phyloP scores from a whole-genome alignment of 2,888 invertebrate species.

The Pachliopta kotzebuea region DNA sequence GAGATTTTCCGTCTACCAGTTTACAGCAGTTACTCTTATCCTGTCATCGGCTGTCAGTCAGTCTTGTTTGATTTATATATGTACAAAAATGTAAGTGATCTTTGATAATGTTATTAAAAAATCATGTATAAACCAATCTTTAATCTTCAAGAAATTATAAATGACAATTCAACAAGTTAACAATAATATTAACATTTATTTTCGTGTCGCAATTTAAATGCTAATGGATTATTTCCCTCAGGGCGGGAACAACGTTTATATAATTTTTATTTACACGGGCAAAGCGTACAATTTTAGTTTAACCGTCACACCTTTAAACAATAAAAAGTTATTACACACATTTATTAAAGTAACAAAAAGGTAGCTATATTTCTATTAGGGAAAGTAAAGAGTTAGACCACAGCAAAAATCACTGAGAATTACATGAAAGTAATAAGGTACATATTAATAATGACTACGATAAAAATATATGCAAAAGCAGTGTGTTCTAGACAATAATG shows the following conservation, averaged over 20 bases:
- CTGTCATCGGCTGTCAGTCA: too few species aligned
- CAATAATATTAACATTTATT: conserved; percentile 3
- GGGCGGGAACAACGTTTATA: neutral
- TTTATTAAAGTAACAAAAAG: neutral
- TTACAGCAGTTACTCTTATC: too few species aligned
- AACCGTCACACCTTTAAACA: neutral
- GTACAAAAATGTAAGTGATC: too few species aligned
- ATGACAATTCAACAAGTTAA: neutral
- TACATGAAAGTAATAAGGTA: too few species aligned
- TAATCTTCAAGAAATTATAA: neutral
- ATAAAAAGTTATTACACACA: conserved; percentile 3
- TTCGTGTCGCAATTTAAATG: conserved; percentile 30
- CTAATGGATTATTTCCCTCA: conserved; percentile 30
- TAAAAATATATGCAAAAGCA: too few species aligned
- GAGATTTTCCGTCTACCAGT: too few species aligned
- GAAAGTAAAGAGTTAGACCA: neutral
- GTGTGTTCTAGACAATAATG: too few species aligned
- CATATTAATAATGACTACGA: too few species aligned
- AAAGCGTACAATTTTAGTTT: conserved; percentile 6
- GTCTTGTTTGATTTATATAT: too few species aligned
- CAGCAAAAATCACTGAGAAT: neutral
- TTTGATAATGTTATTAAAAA: too few species aligned
- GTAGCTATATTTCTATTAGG: neutral
- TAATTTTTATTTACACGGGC: conserved; percentile 17
- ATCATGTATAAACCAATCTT: too few species aligned